Conservation (phyloP, 1,140 invertebrate species). For the Anadara kagoshimensis region DNA sequence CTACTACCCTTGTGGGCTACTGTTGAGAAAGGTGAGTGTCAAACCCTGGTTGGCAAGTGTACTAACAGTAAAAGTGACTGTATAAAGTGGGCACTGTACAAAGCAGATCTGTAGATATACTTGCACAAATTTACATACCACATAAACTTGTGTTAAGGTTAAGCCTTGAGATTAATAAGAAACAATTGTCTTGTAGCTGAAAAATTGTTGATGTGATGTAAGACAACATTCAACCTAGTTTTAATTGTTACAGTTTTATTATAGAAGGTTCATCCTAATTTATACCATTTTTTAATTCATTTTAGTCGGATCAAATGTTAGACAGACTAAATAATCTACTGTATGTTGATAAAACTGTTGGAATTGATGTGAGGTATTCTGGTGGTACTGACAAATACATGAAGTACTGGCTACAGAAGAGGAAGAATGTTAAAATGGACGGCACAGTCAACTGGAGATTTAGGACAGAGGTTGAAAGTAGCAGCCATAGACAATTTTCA, state of each 20-base stretch:
- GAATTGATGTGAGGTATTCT: slow-evolving; percentile 14
- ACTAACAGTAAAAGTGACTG: too few relatives aligned
- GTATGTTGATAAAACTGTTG: neutral
- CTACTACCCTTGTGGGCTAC: too few relatives aligned
- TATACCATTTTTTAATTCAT: neutral
- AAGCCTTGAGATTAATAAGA: too few relatives aligned
- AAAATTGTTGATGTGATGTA: neutral
- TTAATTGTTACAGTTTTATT: neutral
- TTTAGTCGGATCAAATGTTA: slow-evolving; percentile 28
- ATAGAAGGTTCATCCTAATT: neutral
- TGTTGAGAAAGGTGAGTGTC: too few relatives aligned
- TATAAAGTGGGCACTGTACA: neutral
- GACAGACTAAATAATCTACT: slow-evolving; percentile 7
- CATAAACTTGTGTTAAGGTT: too few relatives aligned
- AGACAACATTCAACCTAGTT: neutral
- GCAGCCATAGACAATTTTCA: slow-evolving; percentile 15
- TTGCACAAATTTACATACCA: too few relatives aligned
- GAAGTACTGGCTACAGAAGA: slow-evolving; percentile 23
- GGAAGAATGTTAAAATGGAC: slow-evolving; percentile 9
- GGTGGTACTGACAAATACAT: slow-evolving; percentile 13
- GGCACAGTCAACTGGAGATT: slow-evolving; percentile 16
- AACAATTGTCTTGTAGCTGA: neutral
- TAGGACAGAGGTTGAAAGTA: slow-evolving; percentile 20
- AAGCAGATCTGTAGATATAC: too few relatives aligned
- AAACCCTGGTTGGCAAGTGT: too few relatives aligned